phyloP scores from a whole-genome alignment of 2,113 vertebrate species.

The Takifugu flavidus region DNA sequence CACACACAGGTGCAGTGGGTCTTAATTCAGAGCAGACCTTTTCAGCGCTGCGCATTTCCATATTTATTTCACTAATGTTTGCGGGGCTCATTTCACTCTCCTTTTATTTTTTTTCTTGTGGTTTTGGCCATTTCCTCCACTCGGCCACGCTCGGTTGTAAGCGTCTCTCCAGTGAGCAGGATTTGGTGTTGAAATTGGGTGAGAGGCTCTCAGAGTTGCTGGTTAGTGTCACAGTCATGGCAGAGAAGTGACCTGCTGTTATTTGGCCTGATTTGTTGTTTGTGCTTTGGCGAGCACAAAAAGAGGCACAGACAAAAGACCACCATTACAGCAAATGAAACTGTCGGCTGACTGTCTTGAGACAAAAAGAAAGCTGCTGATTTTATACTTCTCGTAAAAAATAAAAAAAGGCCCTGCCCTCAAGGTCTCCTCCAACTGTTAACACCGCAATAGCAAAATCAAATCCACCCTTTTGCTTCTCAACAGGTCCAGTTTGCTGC shows the following conservation, averaged over 20 bases:
- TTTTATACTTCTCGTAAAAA: constrained; percentile 17
- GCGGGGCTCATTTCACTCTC: constrained; percentile 7
- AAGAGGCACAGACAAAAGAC: constrained; percentile 22
- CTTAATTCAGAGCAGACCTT: constrained; percentile 45
- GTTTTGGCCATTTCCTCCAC: constrained; percentile 1
- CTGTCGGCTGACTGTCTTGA: constrained; percentile 24
- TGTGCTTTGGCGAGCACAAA: constrained; percentile 16
- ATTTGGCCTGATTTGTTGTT: constrained; percentile 66
- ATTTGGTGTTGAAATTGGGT: constrained; percentile 39
- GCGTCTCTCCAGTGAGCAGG: constrained; percentile 31
- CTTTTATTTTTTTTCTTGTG: constrained; percentile 20
- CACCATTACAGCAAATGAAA: constrained; percentile 45
- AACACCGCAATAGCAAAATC: constrained; percentile 22
- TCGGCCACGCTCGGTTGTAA: constrained; percentile 29
- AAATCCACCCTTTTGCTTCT: constrained; percentile 16
- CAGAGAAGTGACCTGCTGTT: constrained; percentile 66
- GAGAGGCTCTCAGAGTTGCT: constrained; percentile 44
- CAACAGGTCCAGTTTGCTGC: constrained; percentile 28
- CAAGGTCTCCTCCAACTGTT: constrained; percentile 16
- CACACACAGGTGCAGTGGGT: constrained; percentile 28
- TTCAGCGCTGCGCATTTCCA: constrained; percentile 53
- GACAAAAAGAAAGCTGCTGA: constrained; percentile 31
- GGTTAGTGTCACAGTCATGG: constrained; percentile 52
- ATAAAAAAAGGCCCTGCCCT: constrained; percentile 8
- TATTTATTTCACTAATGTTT: constrained; percentile 42